Percentiles rank a stretch among this genome's conserved stretches.
Conservation (phyloP, 2,888 invertebrate species). For the Acrobeloides nanus region DNA sequence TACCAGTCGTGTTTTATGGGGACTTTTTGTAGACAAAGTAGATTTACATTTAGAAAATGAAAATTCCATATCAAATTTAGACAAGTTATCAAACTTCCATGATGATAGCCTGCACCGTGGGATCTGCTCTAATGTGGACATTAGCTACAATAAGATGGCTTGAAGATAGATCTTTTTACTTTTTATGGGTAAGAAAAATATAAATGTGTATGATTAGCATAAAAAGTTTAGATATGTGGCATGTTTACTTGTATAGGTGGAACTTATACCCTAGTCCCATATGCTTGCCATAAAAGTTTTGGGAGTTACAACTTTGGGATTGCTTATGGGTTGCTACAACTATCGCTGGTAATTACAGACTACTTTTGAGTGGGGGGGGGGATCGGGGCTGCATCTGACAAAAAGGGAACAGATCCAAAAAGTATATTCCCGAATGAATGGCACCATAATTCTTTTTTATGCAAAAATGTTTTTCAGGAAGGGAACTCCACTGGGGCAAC, state of each 20-base stretch:
- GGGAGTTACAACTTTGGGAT: slow-evolving; percentile 45
- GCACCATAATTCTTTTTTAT: too few relatives aligned
- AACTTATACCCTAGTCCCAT: slow-evolving; percentile 46
- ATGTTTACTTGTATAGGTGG: slow-evolving; percentile 47
- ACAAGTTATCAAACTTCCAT: slow-evolving; percentile 47
- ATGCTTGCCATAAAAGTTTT: slow-evolving; percentile 41
- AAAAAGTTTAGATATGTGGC: slow-evolving; percentile 40
- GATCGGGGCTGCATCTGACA: too few relatives aligned
- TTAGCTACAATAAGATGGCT: slow-evolving; percentile 33
- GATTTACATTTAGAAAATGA: background rate
- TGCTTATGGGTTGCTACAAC: slow-evolving; percentile 43
- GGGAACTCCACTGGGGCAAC: too few relatives aligned
- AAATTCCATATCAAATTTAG: slow-evolving; percentile 24
- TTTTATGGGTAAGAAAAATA: too few relatives aligned
- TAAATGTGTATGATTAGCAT: too few relatives aligned
- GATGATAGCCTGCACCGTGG: slow-evolving; percentile 40
- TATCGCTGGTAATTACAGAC: too few relatives aligned
- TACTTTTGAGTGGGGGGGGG: too few relatives aligned
- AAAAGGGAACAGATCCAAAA: too few relatives aligned
- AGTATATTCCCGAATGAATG: too few relatives aligned
- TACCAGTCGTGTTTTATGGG: slow-evolving; percentile 44
- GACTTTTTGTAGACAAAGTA: slow-evolving; percentile 40
- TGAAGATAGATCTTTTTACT: too few relatives aligned
- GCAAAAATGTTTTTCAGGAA: too few relatives aligned
- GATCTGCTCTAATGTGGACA: slow-evolving; percentile 38